phyloP scores from a whole-genome alignment of 2,888 invertebrate genomes.

The Aradus depressus region DNA sequence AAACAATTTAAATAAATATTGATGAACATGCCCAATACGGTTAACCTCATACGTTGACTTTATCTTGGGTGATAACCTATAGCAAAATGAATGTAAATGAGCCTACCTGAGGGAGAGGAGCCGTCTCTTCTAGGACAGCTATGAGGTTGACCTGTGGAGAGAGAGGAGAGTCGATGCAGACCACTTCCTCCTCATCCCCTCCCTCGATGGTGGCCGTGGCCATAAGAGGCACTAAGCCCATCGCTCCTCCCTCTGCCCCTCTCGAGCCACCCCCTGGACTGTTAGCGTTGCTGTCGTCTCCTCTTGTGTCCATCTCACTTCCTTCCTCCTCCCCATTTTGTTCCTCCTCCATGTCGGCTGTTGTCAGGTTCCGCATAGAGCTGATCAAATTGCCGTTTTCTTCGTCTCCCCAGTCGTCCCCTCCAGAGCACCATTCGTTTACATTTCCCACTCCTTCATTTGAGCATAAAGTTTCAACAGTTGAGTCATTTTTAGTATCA shows the following conservation, averaged over 20 bases:
- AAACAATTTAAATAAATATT: too few relatives aligned
- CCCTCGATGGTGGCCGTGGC: slow-evolving; percentile 75
- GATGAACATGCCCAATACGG: too few relatives aligned
- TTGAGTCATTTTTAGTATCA: slow-evolving; percentile 40
- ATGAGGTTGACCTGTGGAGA: slow-evolving; percentile 57
- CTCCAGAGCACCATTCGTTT: slow-evolving; percentile 43
- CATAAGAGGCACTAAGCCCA: slow-evolving; percentile 40
- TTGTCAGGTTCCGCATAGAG: slow-evolving; percentile 20
- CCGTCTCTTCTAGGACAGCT: slow-evolving; percentile 51
- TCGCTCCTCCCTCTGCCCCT: slow-evolving; percentile 37
- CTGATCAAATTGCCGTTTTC: slow-evolving; percentile 60
- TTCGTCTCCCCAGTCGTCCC: slow-evolving; percentile 65
- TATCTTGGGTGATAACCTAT: too few relatives aligned
- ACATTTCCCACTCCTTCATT: slow-evolving; percentile 13
- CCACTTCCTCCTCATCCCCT: slow-evolving; percentile 64
- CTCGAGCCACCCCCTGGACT: slow-evolving; percentile 34
- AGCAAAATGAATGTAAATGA: too few relatives aligned
- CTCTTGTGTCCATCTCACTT: too few relatives aligned
- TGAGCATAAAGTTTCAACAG: slow-evolving; percentile 30
- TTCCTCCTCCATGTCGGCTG: slow-evolving; percentile 36
- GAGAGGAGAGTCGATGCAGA: slow-evolving; percentile 62
- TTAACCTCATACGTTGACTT: too few relatives aligned
- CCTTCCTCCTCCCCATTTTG: slow-evolving; percentile 46
- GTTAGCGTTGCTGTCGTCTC: slow-evolving; percentile 46
- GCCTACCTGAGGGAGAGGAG: slow-evolving; percentile 28